Evolutionary conservation across 2,888 invertebrate genomes (phyloP).

Genomic region (Ferrisia virgata): DNA sequence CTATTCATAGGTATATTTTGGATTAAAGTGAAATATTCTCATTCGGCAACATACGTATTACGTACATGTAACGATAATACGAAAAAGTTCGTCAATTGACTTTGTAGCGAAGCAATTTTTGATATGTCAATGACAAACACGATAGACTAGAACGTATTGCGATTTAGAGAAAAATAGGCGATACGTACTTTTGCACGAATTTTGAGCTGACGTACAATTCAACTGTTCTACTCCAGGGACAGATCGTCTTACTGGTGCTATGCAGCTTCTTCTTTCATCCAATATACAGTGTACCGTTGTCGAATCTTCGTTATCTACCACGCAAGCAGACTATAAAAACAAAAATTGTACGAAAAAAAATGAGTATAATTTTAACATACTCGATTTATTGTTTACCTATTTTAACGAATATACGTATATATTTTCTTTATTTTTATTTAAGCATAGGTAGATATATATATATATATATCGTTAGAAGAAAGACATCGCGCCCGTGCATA

Average conservation of each 20-base stretch:
- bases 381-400: neutral
- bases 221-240: slow-evolving; percentile 36
- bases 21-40: no score
- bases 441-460: no score
- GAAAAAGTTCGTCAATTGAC: neutral
- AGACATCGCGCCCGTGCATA: neutral
- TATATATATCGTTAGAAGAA: neutral
- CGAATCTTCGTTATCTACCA: slow-evolving; percentile 36
- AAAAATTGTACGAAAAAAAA: neutral
- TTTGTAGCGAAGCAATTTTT: neutral
- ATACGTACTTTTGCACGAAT: slow-evolving; percentile 41
- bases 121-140: slow-evolving; percentile 23
- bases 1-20: no score
- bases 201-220: slow-evolving; percentile 34
- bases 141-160: neutral
- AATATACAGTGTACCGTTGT: slow-evolving; percentile 33
- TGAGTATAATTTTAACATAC: neutral
- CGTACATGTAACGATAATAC: neutral
- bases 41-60: no score
- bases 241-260: slow-evolving; percentile 23
- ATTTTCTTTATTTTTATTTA: no score
- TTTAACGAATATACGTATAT: neutral
- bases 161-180: neutral
- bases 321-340: slow-evolving; percentile 27
- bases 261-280: slow-evolving; percentile 34